Percentiles rank a stretch among this genome's conserved stretches.
Evolutionary conservation across 2,888 invertebrate species (phyloP).

Genomic region (Drosophila mercatorum): DNA sequence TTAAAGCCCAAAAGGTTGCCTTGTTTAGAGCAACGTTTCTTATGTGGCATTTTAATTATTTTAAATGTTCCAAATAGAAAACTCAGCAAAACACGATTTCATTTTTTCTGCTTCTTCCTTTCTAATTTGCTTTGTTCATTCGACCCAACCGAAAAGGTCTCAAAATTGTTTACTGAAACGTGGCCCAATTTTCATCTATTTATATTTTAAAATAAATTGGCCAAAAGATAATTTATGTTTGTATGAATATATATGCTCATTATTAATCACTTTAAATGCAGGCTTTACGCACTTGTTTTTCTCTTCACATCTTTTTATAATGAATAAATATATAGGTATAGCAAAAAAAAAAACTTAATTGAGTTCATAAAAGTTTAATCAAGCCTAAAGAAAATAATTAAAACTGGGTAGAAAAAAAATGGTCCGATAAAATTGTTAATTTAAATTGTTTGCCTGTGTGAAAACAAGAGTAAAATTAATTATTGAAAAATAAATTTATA

Average conservation of each 20-base stretch:
- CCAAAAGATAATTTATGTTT: constrained; percentile 44
- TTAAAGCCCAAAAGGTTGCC: constrained; percentile 8
- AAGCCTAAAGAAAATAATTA: constrained; percentile 28
- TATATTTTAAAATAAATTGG: constrained; percentile 8
- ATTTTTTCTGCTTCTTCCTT: background rate
- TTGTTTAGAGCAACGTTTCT: constrained; percentile 24
- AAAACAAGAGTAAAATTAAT: background rate
- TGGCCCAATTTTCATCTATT: constrained; percentile 4
- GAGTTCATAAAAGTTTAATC: constrained; percentile 52
- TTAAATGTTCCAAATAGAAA: constrained; percentile 60
- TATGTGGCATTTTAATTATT: constrained; percentile 71
- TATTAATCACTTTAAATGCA: constrained; percentile 25
- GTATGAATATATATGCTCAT: background rate
- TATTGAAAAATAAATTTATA: background rate
- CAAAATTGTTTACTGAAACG: constrained; percentile 2
- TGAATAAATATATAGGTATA: background rate
- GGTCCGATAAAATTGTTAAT: constrained; percentile 14
- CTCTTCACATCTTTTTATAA: constrained; percentile 9
- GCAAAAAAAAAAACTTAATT: constrained; percentile 43
- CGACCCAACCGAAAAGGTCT: background rate
- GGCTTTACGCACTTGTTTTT: background rate
- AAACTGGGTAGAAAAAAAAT: constrained; percentile 16
- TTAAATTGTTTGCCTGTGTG: constrained; percentile 26
- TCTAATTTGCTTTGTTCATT: background rate
- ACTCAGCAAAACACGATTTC: constrained; percentile 31